phyloP scores from a whole-genome alignment of 2,113 vertebrate genomes.

The Leptocoma aspasia region DNA sequence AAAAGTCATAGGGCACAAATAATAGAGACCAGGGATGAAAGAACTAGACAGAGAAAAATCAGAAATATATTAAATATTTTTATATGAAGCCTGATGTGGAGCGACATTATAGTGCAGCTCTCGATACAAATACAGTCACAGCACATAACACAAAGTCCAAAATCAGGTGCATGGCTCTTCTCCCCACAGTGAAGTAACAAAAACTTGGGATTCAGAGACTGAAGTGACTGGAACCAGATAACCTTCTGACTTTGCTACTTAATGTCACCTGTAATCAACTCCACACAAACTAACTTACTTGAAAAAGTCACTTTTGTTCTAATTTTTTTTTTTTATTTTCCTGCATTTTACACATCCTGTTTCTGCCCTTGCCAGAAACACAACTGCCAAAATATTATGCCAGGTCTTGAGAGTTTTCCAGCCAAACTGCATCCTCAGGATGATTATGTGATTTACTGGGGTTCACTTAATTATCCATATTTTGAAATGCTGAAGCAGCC shows the following conservation, averaged over 20 bases:
- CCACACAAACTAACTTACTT: background rate
- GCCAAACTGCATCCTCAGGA: background rate
- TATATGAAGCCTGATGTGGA: background rate
- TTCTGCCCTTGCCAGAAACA: background rate
- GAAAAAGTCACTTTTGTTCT: background rate
- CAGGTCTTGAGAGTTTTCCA: background rate
- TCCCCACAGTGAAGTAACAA: background rate
- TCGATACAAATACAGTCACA: background rate
- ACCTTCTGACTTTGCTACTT: background rate
- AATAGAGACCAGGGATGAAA: background rate
- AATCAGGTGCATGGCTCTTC: background rate
- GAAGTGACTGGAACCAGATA: background rate
- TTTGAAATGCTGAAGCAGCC: background rate
- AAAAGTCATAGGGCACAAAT: background rate
- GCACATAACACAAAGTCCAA: background rate
- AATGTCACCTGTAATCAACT: background rate
- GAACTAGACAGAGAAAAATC: background rate
- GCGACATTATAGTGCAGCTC: background rate
- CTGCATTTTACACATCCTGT: background rate
- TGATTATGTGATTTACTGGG: background rate
- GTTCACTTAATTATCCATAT: background rate
- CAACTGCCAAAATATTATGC: background rate
- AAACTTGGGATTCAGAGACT: background rate
- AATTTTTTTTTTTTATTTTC: background rate
- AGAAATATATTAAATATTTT: background rate